Evolutionary conservation across 1,140 invertebrate species (phyloP).

Genomic region (Agrilus planipennis): DNA sequence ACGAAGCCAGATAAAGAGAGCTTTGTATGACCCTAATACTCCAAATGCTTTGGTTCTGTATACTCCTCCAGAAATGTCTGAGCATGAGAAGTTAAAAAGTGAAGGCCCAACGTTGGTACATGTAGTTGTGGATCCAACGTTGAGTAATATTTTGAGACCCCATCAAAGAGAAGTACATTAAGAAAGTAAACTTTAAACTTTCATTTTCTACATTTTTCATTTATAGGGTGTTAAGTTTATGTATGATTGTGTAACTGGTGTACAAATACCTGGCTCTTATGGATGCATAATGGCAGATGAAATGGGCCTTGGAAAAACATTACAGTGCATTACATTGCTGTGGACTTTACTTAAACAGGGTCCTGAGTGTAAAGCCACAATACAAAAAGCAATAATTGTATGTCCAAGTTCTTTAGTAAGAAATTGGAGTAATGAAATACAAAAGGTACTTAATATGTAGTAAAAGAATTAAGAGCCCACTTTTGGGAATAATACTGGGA

Average conservation of each 20-base stretch:
- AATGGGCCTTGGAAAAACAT: slow-evolving; percentile 94
- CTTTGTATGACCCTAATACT: slow-evolving; percentile 88
- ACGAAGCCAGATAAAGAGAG: slow-evolving; percentile 51
- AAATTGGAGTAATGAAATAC: slow-evolving; percentile 99
- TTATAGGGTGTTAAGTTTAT: slow-evolving; percentile 92
- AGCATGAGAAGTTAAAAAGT: slow-evolving; percentile 73
- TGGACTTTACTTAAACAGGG: slow-evolving; percentile 90
- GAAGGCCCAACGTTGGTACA: slow-evolving; percentile 63
- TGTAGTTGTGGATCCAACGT: slow-evolving; percentile 87
- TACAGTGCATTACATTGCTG: slow-evolving; percentile 94
- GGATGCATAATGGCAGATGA: slow-evolving; percentile 99
- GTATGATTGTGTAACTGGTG: slow-evolving; percentile 97
- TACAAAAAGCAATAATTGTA: slow-evolving; percentile 90
- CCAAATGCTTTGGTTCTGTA: slow-evolving; percentile 90
- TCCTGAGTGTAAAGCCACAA: slow-evolving; percentile 70
- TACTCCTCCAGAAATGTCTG: slow-evolving; percentile 65
- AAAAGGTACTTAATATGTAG: slow-evolving; percentile 46
- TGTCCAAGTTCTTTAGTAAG: slow-evolving; percentile 95
- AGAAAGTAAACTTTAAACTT: background rate
- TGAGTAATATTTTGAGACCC: slow-evolving; percentile 83
- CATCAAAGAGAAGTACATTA: slow-evolving; percentile 82
- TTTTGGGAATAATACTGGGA: background rate
- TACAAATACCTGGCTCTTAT: slow-evolving; percentile 73
- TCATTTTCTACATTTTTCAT: slow-evolving; percentile 1
- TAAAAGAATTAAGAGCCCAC: no score